Percentiles rank a stretch among this genome's conserved stretches.
These are phyloP conservation scores for Dynastes maya DNA, from an alignment of 2,888 invertebrate genomes.

Conservation along the genomic window DNA sequence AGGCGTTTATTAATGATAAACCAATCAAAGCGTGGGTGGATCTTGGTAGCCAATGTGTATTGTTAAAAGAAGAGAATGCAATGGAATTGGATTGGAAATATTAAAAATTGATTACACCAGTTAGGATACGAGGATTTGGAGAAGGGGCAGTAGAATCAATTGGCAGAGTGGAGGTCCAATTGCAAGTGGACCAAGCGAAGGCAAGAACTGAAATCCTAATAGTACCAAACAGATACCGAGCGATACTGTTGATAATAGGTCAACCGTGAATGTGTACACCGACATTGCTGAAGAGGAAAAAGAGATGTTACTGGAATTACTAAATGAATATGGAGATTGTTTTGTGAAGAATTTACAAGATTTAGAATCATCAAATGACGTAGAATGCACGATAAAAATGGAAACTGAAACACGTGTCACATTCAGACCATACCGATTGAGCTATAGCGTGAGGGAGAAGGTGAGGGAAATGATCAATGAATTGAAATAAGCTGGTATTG, in stretches of 20 bases:
- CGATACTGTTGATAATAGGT: not conserved
- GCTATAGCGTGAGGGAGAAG: slow-evolving; percentile 53
- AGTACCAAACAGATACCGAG: not conserved
- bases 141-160: not conserved
- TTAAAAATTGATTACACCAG: not conserved
- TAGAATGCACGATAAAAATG: not conserved
- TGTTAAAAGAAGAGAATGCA: not conserved
- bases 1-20: slow-evolving; percentile 2
- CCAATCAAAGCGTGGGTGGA: not conserved
- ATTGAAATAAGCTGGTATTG: slow-evolving; percentile 23
- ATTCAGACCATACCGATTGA: slow-evolving; percentile 57
- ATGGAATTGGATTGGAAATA: not conserved
- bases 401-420: not conserved
- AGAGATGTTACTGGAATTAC: not conserved
- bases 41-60: slow-evolving; percentile 5
- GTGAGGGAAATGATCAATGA: slow-evolving; percentile 56
- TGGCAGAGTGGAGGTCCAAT: not conserved
- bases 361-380: not conserved
- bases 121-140: not conserved
- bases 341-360: not conserved
- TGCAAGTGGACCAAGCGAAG: not conserved
- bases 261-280: not conserved
- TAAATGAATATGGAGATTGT: not conserved
- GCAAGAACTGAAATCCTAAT: not conserved
- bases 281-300: not conserved